Evolutionary conservation across 2,113 vertebrate species (phyloP), one percentile per base, ranked within the genome.

Genomic region (Dicerorhinus sumatrensis): DNA sequence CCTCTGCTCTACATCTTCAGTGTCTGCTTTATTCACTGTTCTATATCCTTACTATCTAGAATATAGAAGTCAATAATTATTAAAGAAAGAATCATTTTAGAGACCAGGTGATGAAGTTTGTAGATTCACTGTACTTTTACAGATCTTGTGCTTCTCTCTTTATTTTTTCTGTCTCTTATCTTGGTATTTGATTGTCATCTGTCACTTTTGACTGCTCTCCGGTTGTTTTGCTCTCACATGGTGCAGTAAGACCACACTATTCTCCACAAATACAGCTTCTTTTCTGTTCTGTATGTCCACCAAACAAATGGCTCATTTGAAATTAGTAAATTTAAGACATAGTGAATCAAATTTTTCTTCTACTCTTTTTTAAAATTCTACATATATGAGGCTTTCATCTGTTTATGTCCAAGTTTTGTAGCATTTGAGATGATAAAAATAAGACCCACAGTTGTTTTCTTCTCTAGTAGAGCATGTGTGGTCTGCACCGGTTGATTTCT

Each of bases 101-200:
- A 79, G 56, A 58, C 8, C 17, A 39, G 5, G 36, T 83, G 62
- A 88, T 58, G 33, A 84, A 10, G 8, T 83, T 6, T 63, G 31
- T 2, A 65, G 42, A 51, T 12, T 65, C 31, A 86, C 6, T 62
- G 9, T 39, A 56, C 27, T 87, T 91, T 76, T 48, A 70, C 2
- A 70, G 18, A 54, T 56, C 2, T 75, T 54, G 0, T 29, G 65
- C 3, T 67, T 33, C 17, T 69, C 77, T 84, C 39, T 65, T 65
- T 70, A 46, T 65, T 81, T 89, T 13, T 85, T 84, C 54, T 65
- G n/a, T 87, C 62, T 96, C 6, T 56, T 93, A 63, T 77, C 36
- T 25, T 84, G 39, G 51, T 76, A 85, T 89, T 75, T 97, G 73
- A 72, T 31, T 84, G 75, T 29, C 25, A 63, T 51, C 21, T 95